phyloP scores from a whole-genome alignment of 2,113 vertebrate genomes.

The Cinclus mexicanus region DNA sequence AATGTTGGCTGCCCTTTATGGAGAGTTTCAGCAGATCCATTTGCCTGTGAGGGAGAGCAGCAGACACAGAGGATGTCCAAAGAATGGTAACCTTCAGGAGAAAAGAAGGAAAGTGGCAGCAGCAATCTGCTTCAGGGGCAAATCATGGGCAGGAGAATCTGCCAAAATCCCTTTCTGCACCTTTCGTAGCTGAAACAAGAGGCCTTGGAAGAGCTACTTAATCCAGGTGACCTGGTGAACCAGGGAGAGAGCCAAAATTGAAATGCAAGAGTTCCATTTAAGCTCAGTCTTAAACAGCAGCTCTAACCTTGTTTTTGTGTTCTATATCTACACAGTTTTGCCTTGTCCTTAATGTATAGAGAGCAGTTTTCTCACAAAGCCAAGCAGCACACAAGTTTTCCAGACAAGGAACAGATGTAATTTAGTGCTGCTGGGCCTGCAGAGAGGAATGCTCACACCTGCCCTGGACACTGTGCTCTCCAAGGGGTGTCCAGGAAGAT shows the following conservation, averaged over 20 bases:
- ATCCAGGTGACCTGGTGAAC: background rate
- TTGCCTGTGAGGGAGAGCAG: background rate
- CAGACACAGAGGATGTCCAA: background rate
- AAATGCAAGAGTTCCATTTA: background rate
- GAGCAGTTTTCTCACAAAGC: background rate
- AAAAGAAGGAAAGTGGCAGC: background rate
- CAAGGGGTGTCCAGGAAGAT: background rate
- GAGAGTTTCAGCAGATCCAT: background rate
- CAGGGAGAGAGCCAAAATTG: background rate
- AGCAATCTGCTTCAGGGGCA: background rate
- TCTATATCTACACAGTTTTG: background rate
- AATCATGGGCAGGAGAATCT: background rate
- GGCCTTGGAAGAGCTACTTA: background rate
- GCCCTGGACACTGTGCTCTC: background rate
- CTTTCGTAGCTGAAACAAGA: background rate
- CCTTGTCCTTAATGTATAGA: background rate
- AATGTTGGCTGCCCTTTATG: fast-evolving
- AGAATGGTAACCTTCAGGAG: background rate
- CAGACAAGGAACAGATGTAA: background rate
- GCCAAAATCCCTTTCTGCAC: background rate
- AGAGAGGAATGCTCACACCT: background rate
- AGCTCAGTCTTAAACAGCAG: background rate
- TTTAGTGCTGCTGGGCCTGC: background rate
- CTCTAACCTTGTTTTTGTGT: background rate
- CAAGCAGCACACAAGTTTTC: background rate